Evolutionary conservation across 2,797 vertebrate genomes (phyloP), one percentile per base, ranked within the genome.

Genomic region (Malacoctenus gilli): DNA sequence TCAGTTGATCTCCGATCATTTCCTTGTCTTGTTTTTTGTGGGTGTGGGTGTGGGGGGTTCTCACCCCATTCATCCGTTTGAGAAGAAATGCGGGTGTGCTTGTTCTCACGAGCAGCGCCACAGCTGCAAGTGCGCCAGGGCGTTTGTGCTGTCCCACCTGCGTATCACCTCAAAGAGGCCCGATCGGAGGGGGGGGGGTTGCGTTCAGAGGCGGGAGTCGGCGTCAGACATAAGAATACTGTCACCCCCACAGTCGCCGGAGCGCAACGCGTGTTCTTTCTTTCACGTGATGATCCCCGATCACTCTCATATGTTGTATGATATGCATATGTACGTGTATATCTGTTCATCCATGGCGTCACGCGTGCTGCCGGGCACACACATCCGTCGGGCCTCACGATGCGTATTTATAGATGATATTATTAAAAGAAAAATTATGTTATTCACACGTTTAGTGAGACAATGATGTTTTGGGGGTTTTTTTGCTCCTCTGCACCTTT

Each of bases 341-440:
- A 85, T 87, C 85, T 82, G 78, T 89, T 88, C 83, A 85, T 88
- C 87, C 83, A 83, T 82, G 72, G 66, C 76, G 65, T 53, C 81
- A 80, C 85, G 72, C 79, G 79, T 68, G 52, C 66, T 18, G 65
- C 52, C 73, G 46, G 67, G 67, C 41, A 6, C 59, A 59, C 51
- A 60, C 68, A 70, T 64, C 78, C 71, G 77, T 74, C 61, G 68
- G 38, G 62, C 42, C 70, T 83, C 25, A 85, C 70, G 67, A 68
- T 77, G 79, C 83, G 80, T 83, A 89, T 82, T 87, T 86, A 89
- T 90, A 86, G 80, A 89, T 82, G n/a, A 89, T 87, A 88, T 85
- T 85, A 85, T 85, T 32, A 10, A 14, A 35, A 35, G 84, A 74
- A 84, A 81, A 69, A 55, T 35, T 15, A 77, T 83, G 87, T 87